Evolutionary conservation across 2,888 invertebrate species (phyloP).

Genomic region (Crocallis elinguaria): DNA sequence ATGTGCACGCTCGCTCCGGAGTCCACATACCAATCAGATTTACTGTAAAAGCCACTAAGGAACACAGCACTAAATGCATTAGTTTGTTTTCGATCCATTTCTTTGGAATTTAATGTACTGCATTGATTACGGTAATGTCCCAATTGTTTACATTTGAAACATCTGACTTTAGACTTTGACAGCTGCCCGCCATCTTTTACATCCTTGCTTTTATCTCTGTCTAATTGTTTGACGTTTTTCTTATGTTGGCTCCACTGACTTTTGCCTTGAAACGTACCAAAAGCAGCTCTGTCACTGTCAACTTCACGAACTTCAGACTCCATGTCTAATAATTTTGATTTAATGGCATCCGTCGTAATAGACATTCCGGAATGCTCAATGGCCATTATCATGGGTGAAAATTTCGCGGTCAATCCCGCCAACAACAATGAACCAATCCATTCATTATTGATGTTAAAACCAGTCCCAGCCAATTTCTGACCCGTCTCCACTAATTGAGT

Average conservation of each 20-base stretch:
- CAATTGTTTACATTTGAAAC: slow-evolving; percentile 7
- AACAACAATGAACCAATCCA: slow-evolving; percentile 40
- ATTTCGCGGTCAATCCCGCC: slow-evolving; percentile 29
- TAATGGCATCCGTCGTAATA: slow-evolving; percentile 1
- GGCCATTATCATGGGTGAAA: slow-evolving; percentile 20
- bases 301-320: background rate
- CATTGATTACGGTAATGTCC: slow-evolving; percentile 11
- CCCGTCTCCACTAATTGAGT: slow-evolving; percentile 38
- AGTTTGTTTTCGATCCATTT: background rate
- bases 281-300: no score
- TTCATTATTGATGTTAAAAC: slow-evolving; percentile 39
- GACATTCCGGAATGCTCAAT: slow-evolving; percentile 4
- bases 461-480: slow-evolving; percentile 35
- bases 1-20: slow-evolving; percentile 19
- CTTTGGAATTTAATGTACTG: background rate
- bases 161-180: background rate
- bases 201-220: no score
- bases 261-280: no score
- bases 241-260: no score
- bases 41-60: slow-evolving; percentile 21
- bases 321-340: background rate
- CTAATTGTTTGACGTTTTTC: no score
- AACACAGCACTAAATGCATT: slow-evolving; percentile 37
- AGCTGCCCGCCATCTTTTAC: background rate
- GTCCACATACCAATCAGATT: slow-evolving; percentile 38